Conservation (phyloP, 2,888 invertebrate species). For the Cecidostiba fungosa region DNA sequence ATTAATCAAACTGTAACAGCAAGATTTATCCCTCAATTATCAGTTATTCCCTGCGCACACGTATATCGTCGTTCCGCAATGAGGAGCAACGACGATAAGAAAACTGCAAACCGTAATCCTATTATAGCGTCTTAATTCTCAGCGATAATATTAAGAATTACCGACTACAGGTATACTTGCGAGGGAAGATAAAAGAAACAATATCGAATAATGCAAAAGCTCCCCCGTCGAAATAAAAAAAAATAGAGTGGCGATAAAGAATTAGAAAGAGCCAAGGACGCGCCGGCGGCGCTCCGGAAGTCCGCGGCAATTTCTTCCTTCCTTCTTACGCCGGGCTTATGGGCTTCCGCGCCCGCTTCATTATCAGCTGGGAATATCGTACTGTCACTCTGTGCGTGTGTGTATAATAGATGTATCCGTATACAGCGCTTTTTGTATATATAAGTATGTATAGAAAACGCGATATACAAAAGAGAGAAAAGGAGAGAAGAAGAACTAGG, state of each 20-base stretch:
- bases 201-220: background rate
- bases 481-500: background rate
- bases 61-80: background rate
- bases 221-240: background rate
- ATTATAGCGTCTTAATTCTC: background rate
- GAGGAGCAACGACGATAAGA: background rate
- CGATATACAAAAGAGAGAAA: constrained; percentile 2
- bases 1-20: too few species aligned
- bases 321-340: constrained; percentile 8
- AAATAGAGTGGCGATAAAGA: background rate
- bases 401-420: background rate
- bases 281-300: constrained; percentile 1
- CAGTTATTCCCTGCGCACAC: background rate
- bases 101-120: background rate
- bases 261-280: background rate
- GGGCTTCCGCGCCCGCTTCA: constrained; percentile 21
- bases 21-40: too few species aligned
- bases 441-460: background rate
- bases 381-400: background rate
- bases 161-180: background rate
- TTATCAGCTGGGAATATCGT: constrained; percentile 17
- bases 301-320: constrained; percentile 4
- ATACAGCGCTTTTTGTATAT: background rate
- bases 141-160: background rate
- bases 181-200: background rate